These are phyloP conservation scores for Stercorarius parasiticus DNA, from an alignment of 2,113 vertebrate species.

Conservation along the genomic window DNA sequence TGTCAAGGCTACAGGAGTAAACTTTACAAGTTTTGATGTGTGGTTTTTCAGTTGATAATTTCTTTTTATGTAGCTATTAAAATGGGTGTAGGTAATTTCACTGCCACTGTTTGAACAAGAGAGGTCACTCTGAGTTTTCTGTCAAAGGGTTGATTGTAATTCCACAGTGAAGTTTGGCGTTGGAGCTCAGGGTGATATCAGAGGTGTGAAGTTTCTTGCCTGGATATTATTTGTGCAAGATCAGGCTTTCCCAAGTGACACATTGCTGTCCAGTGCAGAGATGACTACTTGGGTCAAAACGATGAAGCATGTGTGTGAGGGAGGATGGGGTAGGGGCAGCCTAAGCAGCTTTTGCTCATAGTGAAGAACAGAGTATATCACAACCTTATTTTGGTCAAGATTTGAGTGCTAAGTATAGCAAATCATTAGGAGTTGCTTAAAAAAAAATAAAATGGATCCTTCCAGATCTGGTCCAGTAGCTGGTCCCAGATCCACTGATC, in stretches of 20 bases:
- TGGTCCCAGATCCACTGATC: neutral
- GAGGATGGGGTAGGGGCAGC: neutral
- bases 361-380: neutral
- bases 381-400: neutral
- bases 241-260: neutral
- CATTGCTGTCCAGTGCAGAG: neutral
- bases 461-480: neutral
- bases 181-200: neutral
- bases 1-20: neutral
- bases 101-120: neutral
- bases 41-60: neutral
- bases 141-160: neutral
- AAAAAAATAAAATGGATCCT: neutral
- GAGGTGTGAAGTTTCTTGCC: neutral
- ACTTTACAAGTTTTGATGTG: neutral
- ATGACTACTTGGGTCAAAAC: neutral
- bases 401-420: neutral
- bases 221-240: neutral
- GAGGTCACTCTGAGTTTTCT: neutral
- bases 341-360: neutral
- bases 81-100: neutral
- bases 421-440: neutral
- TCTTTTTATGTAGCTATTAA: neutral
- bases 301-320: accelerated
- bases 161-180: neutral